Evolutionary conservation across 2,888 invertebrate species (phyloP), one percentile per base, ranked within the genome.

Genomic region (Clitarchus hookeri): DNA sequence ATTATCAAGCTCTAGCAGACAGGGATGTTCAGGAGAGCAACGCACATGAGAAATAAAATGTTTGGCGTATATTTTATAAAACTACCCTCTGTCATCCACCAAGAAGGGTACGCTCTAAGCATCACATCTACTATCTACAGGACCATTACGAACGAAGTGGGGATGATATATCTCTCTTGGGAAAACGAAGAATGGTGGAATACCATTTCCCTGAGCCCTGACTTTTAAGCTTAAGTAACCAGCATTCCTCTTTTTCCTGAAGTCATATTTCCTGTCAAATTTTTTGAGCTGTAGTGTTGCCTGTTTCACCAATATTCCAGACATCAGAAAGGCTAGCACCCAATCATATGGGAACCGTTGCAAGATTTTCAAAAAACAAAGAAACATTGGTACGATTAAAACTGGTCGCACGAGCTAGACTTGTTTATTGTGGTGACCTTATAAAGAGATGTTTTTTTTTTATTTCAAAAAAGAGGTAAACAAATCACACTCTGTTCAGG

Each of bases 311-410:
- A 0, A 87, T 16, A 85, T 83, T 87, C 53, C 26, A 87, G 0
- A 87, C 84, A 65, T 86, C 85, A 54, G 26, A 12, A 25, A 82
- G 36, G 9, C 27, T 0, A 44, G 82, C 65, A n/a, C 85, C 80
- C 27, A 53, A 85, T 53, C 65, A 23, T 26, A 85, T 83, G 54
- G 82, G 82, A 65, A 86, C 86, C 16, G 44, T 6, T 44, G 85
- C 53, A 26, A 87, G 83, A 36, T 87, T 86, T 13, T 85, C 83
- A 84, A 94, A 92, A 78, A 93, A 93, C 0, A 94, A 91, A 84
- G 94, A 87, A 89, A 90, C n/a, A n/a, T n/a, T n/a, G 12, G 83
- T 86, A 84, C 86, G 54, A 86, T 90, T 90, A 86, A 90, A 90
- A 83, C 88, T 88, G 8, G 89, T 88, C 0, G 88, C 89, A 85